Percentiles rank a stretch among this genome's conserved stretches.
Evolutionary conservation across 1,140 invertebrate species (phyloP).

Genomic region (Ridgeia piscesae): DNA sequence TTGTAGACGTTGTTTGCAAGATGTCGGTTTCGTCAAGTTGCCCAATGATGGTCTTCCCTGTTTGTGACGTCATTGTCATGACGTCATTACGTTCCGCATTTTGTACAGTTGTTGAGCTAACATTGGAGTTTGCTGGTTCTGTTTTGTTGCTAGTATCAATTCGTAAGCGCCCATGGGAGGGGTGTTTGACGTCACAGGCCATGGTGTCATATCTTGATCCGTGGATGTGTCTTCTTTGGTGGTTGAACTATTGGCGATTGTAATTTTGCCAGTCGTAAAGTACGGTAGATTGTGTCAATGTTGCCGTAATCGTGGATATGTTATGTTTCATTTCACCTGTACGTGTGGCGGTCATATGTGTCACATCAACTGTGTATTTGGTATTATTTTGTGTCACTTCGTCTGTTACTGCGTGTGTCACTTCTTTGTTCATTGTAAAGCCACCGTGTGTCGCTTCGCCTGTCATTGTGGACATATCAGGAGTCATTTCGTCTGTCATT

Average conservation of each 20-base stretch:
- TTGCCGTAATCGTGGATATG: no score
- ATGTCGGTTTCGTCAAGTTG: background rate
- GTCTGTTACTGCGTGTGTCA: background rate
- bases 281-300: no score
- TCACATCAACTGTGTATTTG: background rate
- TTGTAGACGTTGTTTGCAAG: background rate
- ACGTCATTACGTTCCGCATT: background rate
- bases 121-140: background rate
- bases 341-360: no score
- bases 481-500: background rate
- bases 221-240: background rate
- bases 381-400: background rate
- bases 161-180: background rate
- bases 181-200: background rate
- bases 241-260: no score
- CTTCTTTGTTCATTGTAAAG: background rate
- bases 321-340: no score
- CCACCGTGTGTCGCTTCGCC: background rate
- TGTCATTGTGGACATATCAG: background rate
- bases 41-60: background rate
- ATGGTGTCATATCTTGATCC: background rate
- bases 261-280: no score
- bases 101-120: background rate
- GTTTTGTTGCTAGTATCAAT: background rate
- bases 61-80: background rate